Base-by-base conservation (phyloP, 2,888 invertebrate genomes). In the Apotomis capreana region DNA sequence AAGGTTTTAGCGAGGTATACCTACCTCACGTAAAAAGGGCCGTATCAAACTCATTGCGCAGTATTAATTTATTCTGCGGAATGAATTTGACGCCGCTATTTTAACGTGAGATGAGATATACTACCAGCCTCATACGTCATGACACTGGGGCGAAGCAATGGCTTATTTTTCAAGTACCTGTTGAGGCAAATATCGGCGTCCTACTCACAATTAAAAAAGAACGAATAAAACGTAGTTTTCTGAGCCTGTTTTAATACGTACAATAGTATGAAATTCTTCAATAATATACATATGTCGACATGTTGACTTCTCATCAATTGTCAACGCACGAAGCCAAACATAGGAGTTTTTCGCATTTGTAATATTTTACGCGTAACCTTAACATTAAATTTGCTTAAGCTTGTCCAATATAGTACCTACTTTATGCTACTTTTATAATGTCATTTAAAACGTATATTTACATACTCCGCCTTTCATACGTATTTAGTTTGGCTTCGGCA, bases 221-320 rank as follows among this genome's bases (percentile, higher is more conserved):
- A 59, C n/a, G 46, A 15, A 46, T 65, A 44, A 46, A 12, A 44
- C 13, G n/a, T 55, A 8, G 55, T 44, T 64, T 64, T 64, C 37
- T 55, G 64, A 55, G n/a, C 64, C 64, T 65, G 55, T 65, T 65
- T 54, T 55, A 55, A 55, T 65, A 65, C 64, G 44, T 65, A 65
- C 64, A 55, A 65, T 44, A 46, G 36, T 37, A 54, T 59, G 4
- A 46, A n/a, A 54, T 15, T 64, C n/a, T 49, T 37, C 54, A 54
- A 9, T 12, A 37, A 13, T 52, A 26, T 26, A 26, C 55, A 6
- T 44, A 13, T n/a, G 13, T 15, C 54, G 40, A 46, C 10, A 49
- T 9, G 60, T 60, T 60, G 46, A 61, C 46, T n/a, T n/a, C 12
- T n/a, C 64, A 64, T 64, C 4, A 26, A 52, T 52, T 4, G 13